These are phyloP conservation scores for Phalacrocorax brasilianus DNA, from an alignment of 2,113 vertebrate species.

Conservation along the genomic window DNA sequence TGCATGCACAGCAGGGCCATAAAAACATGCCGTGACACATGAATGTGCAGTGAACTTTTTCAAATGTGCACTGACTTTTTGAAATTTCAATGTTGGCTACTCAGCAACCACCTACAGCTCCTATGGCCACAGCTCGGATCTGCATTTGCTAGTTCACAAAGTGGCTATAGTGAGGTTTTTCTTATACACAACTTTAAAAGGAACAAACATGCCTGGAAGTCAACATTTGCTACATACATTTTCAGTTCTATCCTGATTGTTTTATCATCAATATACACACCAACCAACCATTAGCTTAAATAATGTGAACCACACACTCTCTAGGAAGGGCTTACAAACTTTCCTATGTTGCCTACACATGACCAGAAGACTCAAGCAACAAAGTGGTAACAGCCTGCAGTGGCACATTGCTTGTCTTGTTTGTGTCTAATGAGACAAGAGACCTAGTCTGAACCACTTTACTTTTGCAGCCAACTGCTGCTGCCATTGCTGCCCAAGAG, in stretches of 20 bases:
- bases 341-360: not conserved
- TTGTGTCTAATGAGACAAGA: not conserved
- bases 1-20: slow-evolving; percentile 39
- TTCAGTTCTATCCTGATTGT: not conserved
- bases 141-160: not conserved
- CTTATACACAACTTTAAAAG: not conserved
- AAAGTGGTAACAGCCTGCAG: not conserved
- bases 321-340: not conserved
- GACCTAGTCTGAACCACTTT: not conserved
- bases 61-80: not conserved
- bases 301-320: not conserved
- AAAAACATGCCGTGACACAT: slow-evolving; percentile 60
- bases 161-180: not conserved
- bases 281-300: not conserved
- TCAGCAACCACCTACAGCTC: not conserved
- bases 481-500: not conserved
- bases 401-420: not conserved
- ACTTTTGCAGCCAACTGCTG: not conserved
- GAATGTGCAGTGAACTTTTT: slow-evolving; percentile 50
- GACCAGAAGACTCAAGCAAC: not conserved
- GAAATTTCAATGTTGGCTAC: slow-evolving; percentile 13
- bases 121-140: not conserved
- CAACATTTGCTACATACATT: not conserved
- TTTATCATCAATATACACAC: not conserved
- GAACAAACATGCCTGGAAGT: not conserved